Evolutionary conservation across 2,888 invertebrate species (phyloP).

Genomic region (Habroteleia sp.): DNA sequence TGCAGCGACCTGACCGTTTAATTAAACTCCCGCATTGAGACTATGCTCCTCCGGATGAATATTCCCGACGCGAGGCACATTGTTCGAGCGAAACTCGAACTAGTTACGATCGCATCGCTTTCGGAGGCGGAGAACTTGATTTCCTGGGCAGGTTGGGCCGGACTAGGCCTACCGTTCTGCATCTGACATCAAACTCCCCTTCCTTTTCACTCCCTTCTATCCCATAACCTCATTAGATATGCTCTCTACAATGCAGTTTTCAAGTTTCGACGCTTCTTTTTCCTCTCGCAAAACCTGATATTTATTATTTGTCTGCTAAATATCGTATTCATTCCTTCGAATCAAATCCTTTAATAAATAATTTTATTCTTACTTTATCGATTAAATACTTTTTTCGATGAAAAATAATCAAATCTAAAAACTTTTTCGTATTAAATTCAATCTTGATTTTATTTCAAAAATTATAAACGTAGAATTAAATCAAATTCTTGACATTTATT

Average conservation of each 20-base stretch:
- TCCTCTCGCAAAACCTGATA: no score
- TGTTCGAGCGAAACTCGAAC: slow-evolving; percentile 40
- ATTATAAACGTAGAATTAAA: no score
- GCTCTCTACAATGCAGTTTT: slow-evolving; percentile 23
- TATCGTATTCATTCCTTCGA: no score
- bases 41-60: slow-evolving; percentile 10
- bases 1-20: slow-evolving; percentile 36
- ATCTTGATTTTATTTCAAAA: no score
- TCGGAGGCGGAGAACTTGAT: slow-evolving; percentile 59
- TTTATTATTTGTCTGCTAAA: no score
- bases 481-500: no score
- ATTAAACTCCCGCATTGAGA: slow-evolving; percentile 47
- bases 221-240: slow-evolving; percentile 43
- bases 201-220: slow-evolving; percentile 35
- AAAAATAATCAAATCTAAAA: no score
- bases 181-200: slow-evolving; percentile 29
- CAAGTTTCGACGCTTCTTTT: slow-evolving; percentile 37
- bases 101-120: slow-evolving; percentile 60
- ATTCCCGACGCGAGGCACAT: slow-evolving; percentile 8
- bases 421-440: no score
- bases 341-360: no score
- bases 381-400: no score
- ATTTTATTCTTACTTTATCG: no score
- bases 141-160: slow-evolving; percentile 58
- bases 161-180: slow-evolving; percentile 26